Conservation (phyloP, 2,797 vertebrate genomes). For the Gymnothorax reevesii region DNA sequence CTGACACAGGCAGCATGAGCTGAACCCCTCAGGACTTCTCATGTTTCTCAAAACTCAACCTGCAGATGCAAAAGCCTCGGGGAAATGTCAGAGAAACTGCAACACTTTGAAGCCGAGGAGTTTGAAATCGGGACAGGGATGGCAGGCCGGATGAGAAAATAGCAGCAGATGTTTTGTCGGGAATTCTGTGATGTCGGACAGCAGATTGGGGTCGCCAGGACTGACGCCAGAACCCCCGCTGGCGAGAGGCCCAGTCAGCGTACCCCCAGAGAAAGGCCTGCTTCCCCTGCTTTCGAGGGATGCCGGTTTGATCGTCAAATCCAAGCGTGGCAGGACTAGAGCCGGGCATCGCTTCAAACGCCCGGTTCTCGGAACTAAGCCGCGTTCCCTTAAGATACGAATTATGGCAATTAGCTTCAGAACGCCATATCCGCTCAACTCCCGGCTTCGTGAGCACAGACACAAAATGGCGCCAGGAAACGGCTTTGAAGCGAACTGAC, state of each 20-base stretch:
- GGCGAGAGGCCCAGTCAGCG: not conserved
- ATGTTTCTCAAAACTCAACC: not conserved
- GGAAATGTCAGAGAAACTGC: not conserved
- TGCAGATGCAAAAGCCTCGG: not conserved
- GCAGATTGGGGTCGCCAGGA: not conserved
- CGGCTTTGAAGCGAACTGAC: not conserved
- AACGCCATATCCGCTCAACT: not conserved
- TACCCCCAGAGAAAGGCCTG: not conserved
- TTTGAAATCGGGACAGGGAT: not conserved
- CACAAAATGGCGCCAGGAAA: not conserved
- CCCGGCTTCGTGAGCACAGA: not conserved
- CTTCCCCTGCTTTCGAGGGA: not conserved
- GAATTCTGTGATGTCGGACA: not conserved
- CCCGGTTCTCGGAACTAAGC: not conserved
- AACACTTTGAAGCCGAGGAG: too few species aligned
- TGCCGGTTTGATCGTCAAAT: not conserved
- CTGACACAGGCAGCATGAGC: not conserved
- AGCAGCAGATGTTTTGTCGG: not conserved
- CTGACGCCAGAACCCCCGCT: not conserved
- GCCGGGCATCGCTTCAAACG: slow-evolving; percentile 3
- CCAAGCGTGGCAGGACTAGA: not conserved
- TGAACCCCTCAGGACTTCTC: not conserved
- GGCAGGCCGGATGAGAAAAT: not conserved
- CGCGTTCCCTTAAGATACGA: not conserved
- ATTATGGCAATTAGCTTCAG: not conserved